Evolutionary conservation across 2,888 invertebrate genomes (phyloP).

Genomic region (Drosophila cognata): DNA sequence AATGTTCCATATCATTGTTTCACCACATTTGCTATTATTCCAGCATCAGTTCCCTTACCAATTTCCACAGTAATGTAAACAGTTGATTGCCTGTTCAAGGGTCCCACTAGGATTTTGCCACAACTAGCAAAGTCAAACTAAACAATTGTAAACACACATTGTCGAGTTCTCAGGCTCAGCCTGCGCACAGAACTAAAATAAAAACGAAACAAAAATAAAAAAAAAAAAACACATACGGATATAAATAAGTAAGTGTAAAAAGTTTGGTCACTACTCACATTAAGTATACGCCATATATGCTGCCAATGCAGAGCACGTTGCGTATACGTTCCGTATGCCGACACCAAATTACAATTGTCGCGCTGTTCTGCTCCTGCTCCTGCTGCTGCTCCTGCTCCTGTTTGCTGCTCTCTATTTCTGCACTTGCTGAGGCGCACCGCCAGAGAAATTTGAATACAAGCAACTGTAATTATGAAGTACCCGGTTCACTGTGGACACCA

Average conservation of each 20-base stretch:
- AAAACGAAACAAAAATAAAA: background rate
- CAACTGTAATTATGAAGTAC: slow-evolving; percentile 72
- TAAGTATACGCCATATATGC: slow-evolving; percentile 53
- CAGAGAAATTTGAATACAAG: slow-evolving; percentile 69
- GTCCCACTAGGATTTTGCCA: slow-evolving; percentile 33
- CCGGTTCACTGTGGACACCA: slow-evolving; percentile 60
- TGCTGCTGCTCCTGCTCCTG: slow-evolving; percentile 1
- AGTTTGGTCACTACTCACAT: slow-evolving; percentile 61
- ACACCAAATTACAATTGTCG: slow-evolving; percentile 49
- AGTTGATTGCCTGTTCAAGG: slow-evolving; percentile 39
- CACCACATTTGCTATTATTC: background rate
- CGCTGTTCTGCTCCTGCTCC: background rate
- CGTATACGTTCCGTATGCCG: slow-evolving; percentile 46
- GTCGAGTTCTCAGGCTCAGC: slow-evolving; percentile 12
- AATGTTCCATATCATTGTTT: no score
- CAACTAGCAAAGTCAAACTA: slow-evolving; percentile 28
- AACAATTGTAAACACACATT: slow-evolving; percentile 11
- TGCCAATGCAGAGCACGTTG: slow-evolving; percentile 17
- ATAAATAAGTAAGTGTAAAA: slow-evolving; percentile 34
- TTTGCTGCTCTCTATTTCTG: background rate
- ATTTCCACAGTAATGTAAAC: slow-evolving; percentile 31
- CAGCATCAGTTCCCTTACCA: slow-evolving; percentile 18
- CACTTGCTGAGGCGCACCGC: slow-evolving; percentile 34
- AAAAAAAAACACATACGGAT: background rate
- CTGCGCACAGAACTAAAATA: background rate